Evolutionary conservation across 1,140 invertebrate species (phyloP).

Genomic region (Drosophila rufa): DNA sequence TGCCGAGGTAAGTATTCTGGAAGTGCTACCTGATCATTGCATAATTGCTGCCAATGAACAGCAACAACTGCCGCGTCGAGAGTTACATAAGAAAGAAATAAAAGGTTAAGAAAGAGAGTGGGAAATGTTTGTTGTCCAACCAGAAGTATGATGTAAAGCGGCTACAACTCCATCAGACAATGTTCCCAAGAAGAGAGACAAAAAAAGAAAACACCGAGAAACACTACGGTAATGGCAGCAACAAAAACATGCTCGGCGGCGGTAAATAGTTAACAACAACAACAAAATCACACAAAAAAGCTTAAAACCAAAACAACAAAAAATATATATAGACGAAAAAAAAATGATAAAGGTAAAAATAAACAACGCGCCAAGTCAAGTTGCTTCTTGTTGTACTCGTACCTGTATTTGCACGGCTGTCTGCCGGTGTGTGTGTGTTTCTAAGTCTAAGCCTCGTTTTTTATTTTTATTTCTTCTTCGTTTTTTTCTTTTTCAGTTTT

Average conservation of each 20-base stretch:
- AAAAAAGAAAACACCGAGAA: conserved; percentile 22
- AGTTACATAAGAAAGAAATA: conserved; percentile 62
- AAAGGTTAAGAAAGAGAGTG: conserved; percentile 56
- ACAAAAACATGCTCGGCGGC: conserved; percentile 49
- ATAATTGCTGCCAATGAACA: conserved; percentile 67
- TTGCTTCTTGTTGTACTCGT: conserved; percentile 42
- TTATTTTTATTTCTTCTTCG: not conserved
- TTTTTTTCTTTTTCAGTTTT: conserved; percentile 3
- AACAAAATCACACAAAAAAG: conserved; percentile 21
- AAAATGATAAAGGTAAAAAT: conserved; percentile 46
- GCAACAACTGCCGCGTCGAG: conserved; percentile 23
- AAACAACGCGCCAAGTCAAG: conserved; percentile 47
- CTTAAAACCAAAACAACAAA: conserved; percentile 13
- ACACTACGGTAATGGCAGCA: conserved; percentile 51
- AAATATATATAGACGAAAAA: conserved; percentile 17
- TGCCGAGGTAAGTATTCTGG: conserved; percentile 40
- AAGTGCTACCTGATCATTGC: conserved; percentile 61
- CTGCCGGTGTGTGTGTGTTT: conserved; percentile 5
- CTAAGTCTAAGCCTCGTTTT: conserved; percentile 31
- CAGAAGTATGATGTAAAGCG: conserved; percentile 69
- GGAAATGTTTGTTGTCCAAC: conserved; percentile 37
- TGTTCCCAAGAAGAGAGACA: conserved; percentile 43
- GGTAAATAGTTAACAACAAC: conserved; percentile 44
- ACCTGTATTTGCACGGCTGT: conserved; percentile 12
- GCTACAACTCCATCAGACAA: conserved; percentile 37